Base-by-base conservation (phyloP, 2,888 invertebrate genomes). In the Drosophila dives region DNA sequence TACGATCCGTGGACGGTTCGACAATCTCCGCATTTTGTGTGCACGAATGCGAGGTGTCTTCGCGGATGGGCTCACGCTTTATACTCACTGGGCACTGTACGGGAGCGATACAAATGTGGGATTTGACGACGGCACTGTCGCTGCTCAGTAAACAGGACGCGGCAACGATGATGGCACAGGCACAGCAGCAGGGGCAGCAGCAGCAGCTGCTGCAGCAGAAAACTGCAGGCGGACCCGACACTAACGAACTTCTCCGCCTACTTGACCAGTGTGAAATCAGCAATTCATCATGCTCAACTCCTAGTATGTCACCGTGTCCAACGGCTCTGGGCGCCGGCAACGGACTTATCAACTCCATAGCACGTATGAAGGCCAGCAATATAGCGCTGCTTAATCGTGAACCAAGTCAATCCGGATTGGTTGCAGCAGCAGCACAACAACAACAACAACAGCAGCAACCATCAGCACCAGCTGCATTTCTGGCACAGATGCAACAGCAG, bases 61-160 rank as follows among this genome's bases (percentile, higher is more conserved):
- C 97, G 89, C 95, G 99, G 20, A 97, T 98, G 96, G 98, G 97
- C 2, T 97, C 97, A 12, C 94, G 99, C 50, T 96, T 98, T 91
- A 95, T 99, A 89, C 96, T 99, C 50, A 98, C 98, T 33, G 99
- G 98, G 0, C 98, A 98, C 92, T 96, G 97, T 45, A 98, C 97
- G 81, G 98, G 99, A 55, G 97, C 97, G 49, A 96, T 98, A 72
- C 98, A 98, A 94, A 98, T 99, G 97, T 99, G 99, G 99, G 99
- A 99, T 94, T 94, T 99, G 72, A 98, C 98, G 17, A 99, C 98
- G 12, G 99, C 98, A 17, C 94, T 99, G 61, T 98, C 99, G 93
- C 95, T 96, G 78, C 86, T 90, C 54, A 93, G 94, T 4, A 96
- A 96, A 15, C 45, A 45, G 86, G 97, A 98, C 61, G 98, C 98